Conservation (phyloP, 1,140 invertebrate species). For the Penaeus vannamei region DNA sequence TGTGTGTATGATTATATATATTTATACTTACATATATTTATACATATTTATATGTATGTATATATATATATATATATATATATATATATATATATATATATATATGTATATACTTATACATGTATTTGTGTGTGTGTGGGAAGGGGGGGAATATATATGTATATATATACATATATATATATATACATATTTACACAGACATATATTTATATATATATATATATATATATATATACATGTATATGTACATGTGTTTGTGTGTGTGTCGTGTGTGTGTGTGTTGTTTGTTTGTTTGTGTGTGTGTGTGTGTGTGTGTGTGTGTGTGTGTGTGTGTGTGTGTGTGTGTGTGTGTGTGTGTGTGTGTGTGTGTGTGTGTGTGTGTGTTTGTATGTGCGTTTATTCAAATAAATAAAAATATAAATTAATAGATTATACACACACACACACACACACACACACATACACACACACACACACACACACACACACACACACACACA, state of each 20-base stretch:
- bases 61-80: conserved; percentile 46
- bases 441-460: conserved; percentile 29
- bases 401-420: conserved; percentile 28
- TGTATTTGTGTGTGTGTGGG: neutral
- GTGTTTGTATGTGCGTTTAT: conserved; percentile 9
- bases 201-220: conserved; percentile 45
- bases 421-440: conserved; percentile 36
- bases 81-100: conserved; percentile 44
- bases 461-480: conserved; percentile 32
- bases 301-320: conserved; percentile 11
- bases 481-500: conserved; percentile 23
- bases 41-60: conserved; percentile 31
- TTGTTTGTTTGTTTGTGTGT: conserved; percentile 19
- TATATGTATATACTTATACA: conserved; percentile 31
- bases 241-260: conserved; percentile 16
- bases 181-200: neutral
- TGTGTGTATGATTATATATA: conserved; percentile 42
- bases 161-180: conserved; percentile 34
- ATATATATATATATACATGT: conserved; percentile 37
- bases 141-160: conserved; percentile 46
- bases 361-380: conserved; percentile 17
- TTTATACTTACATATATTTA: conserved; percentile 42
- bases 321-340: conserved; percentile 28
- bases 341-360: conserved; percentile 28
- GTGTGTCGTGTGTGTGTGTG: conserved; percentile 4